Conservation (phyloP, 2,888 invertebrate genomes). For the Venustoraphidia nigricollis region DNA sequence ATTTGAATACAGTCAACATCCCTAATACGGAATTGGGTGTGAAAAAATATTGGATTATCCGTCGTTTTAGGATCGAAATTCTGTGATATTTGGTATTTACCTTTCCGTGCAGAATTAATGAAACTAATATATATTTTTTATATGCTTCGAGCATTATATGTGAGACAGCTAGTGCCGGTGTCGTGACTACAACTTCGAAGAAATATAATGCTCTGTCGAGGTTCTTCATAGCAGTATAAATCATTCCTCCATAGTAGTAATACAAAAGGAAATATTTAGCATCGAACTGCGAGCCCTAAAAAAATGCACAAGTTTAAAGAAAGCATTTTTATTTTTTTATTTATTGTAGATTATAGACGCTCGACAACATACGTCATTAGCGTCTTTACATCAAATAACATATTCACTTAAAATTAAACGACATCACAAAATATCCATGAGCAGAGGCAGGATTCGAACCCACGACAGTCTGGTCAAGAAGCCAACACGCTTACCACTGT, state of each 20-base stretch:
- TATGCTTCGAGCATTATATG: conserved; percentile 96
- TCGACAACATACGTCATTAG: no score
- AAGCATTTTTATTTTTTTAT: neutral
- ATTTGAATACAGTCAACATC: no score
- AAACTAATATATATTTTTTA: conserved; percentile 89
- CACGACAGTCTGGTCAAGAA: no score
- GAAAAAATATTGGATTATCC: neutral
- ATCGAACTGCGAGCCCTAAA: conserved; percentile 60
- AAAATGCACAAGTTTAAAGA: conserved; percentile 2
- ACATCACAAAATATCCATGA: no score
- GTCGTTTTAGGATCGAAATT: neutral
- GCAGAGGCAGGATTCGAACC: no score
- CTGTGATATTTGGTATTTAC: conserved; percentile 27
- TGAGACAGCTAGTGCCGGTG: conserved; percentile 87
- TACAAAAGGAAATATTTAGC: conserved; percentile 83
- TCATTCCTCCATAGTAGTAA: conserved; percentile 97
- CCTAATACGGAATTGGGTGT: no score
- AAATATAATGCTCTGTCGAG: conserved; percentile 87
- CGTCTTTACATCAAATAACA: no score
- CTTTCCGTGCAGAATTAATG: conserved; percentile 83
- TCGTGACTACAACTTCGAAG: conserved; percentile 89
- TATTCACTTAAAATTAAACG: no score
- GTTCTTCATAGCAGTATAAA: conserved; percentile 85
- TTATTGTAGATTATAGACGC: no score
- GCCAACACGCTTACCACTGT: no score